Base-by-base conservation (phyloP, 2,888 invertebrate genomes). In the Monoplex corrugatus region DNA sequence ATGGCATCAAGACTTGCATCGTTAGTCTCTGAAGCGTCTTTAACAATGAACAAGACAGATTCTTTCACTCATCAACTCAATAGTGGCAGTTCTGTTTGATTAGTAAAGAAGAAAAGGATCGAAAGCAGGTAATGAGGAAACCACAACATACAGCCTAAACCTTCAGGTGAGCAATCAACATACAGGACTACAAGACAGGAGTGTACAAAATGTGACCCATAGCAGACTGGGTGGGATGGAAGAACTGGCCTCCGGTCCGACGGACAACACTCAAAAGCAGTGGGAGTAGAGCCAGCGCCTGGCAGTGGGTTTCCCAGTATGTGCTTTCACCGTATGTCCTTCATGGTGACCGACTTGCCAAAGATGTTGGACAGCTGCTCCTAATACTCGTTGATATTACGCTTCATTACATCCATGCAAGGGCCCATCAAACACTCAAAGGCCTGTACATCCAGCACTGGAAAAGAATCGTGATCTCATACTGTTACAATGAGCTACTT, bases 371-470 rank as follows among this genome's bases (percentile, higher is more conserved):
- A 97, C 95, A 99, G 97, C 96, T 99, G 99, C 96, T 98, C 98
- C 96, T 99, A 99, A 96, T 99, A 99, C 96, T 98, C 98, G 96
- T 98, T 98, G 96, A 99, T 99, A 97, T 98, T 99, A 95, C 99
- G 97, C 97, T 99, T 99, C 99, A 99, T 98, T 89, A 99, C 97
- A 96, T 99, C 98, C 98, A 99, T 99, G 97, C 99, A 99, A 85
- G 99, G 99, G 75, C 99, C 99, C 94, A 99, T 97, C 92, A 99
- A 97, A 89, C 99, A 98, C 96, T 99, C 99, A 96, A 99, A 99
- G 90, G 99, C 99, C 95, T 98, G 98, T 95, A 99, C 99, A 96
- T 99, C 99, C 96, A 99, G 97, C 97, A 99, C 99, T 95, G 95
- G 84, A 87, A 45, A 43, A 87, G 87, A 83, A 43, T 32, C 19